These are phyloP conservation scores for Leptinotarsa rubiginosa DNA, from an alignment of 2,888 invertebrate genomes.

Conservation along the genomic window DNA sequence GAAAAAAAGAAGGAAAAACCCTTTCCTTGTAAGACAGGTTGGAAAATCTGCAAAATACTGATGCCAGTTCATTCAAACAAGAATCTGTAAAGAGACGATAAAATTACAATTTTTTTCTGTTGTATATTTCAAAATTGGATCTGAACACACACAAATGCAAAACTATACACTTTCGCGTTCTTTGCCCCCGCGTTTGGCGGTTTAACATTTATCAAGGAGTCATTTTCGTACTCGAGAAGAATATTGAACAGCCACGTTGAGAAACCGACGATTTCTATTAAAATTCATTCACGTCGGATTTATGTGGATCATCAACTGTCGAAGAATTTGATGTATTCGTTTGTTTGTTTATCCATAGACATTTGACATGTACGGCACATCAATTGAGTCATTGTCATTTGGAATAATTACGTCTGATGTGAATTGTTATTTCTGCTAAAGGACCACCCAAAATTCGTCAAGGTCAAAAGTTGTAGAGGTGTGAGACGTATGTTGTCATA, in stretches of 20 bases:
- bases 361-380: constrained; percentile 1
- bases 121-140: too few relatives aligned
- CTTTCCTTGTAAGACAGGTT: too few relatives aligned
- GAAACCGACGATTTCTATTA: not conserved
- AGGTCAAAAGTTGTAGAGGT: not conserved
- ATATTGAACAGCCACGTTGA: not conserved
- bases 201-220: not conserved
- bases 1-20: too few relatives aligned
- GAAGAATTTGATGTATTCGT: not conserved
- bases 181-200: not conserved
- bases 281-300: constrained; percentile 17
- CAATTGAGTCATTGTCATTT: not conserved
- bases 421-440: not conserved
- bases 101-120: too few relatives aligned
- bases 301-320: constrained; percentile 7
- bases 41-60: too few relatives aligned
- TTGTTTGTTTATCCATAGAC: constrained; percentile 1
- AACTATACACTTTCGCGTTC: not conserved
- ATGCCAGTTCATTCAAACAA: too few relatives aligned
- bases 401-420: not conserved
- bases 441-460: constrained; percentile 11
- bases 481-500: too few relatives aligned
- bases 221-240: not conserved
- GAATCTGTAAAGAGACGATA: too few relatives aligned
- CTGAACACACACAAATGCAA: not conserved